phyloP scores from a whole-genome alignment of 2,888 invertebrate genomes.

The Synanthedon andrenaeformis region DNA sequence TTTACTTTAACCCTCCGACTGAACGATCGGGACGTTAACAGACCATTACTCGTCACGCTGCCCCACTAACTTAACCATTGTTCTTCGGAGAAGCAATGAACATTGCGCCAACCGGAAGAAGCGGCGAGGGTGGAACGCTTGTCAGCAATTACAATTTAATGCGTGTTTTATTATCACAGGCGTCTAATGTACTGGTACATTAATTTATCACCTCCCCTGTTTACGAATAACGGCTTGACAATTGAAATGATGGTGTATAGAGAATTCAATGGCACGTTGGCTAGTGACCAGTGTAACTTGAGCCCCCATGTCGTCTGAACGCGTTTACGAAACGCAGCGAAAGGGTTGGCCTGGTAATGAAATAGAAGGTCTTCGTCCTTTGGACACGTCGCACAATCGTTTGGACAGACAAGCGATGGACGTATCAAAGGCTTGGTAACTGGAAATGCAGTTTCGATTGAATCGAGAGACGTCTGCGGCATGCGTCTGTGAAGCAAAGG shows the following conservation, averaged over 20 bases:
- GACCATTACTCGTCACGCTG: constrained; percentile 30
- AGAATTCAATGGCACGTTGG: constrained; percentile 39
- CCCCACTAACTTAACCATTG: background rate
- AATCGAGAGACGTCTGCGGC: constrained; percentile 63
- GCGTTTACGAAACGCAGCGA: background rate
- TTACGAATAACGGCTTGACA: constrained; percentile 61
- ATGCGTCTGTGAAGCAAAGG: constrained; percentile 45
- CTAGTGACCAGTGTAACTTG: constrained; percentile 24
- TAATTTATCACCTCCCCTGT: constrained; percentile 66
- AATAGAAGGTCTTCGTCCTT: constrained; percentile 24
- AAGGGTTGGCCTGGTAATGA: constrained; percentile 13
- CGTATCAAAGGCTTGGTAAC: constrained; percentile 64
- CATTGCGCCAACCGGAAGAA: background rate
- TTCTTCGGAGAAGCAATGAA: constrained; percentile 21
- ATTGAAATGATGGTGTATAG: constrained; percentile 60
- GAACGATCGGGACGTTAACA: constrained; percentile 16
- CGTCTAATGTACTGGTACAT: constrained; percentile 65
- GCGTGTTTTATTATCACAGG: constrained; percentile 64
- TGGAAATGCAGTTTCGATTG: constrained; percentile 65
- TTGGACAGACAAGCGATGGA: constrained; percentile 67
- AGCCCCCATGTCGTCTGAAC: constrained; percentile 21
- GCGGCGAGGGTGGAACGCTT: constrained; percentile 20
- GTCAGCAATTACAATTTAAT: constrained; percentile 66
- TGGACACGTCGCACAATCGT: constrained; percentile 54
- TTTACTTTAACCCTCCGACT: constrained; percentile 23